Base-by-base conservation (phyloP, 1,140 invertebrate genomes). In the Elysia chlorotica region DNA sequence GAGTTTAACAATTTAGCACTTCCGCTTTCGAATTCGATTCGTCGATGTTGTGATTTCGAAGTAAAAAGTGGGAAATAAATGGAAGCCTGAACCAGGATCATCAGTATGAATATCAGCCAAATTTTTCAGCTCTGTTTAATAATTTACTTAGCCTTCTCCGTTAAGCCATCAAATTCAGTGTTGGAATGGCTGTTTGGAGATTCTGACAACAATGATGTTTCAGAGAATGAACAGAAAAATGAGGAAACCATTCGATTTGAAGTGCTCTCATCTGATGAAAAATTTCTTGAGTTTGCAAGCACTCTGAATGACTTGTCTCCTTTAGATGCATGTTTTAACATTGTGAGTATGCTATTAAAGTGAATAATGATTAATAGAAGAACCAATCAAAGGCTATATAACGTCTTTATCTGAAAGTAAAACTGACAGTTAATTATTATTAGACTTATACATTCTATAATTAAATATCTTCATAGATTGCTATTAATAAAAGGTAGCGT, bases 291-390 rank as follows among this genome's bases (percentile, higher is more conserved):
- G 54, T 90, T 91, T 82, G 91, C 91, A 28, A 90, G 90, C 79
- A 88, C 91, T 61, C 88, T 91, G 25, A 88, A 90, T 48, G 80
- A 90, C 65, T 81, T 89, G 1, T 91, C 91, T 0, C 89, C 90
- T 2, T 81, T 93, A 35, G 91, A 92, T 82, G 85, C 87, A 1
- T 93, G 92, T 83, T 91, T 92, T 77, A 91, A 92, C 74, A 90
- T 88, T 74, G 90, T 91, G 85, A 83, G 78, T 74, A 17, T 33
- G 30, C 4, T 17, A 31, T n/a, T 23, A 21, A 31, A 48, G 14
- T 14, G 6, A 61, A 33, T 2, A 5, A 36, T 21, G 14, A n/a
- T 71, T 37, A n/a, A 23, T 37, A 10, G 30, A 6, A 57, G 10
- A 25, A 48, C 25, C n/a, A 28, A 1, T 48, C 5, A 21, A 31